These are phyloP conservation scores for Orestias chungarensis DNA, from an alignment of 2,797 vertebrate genomes.

Conservation along the genomic window DNA sequence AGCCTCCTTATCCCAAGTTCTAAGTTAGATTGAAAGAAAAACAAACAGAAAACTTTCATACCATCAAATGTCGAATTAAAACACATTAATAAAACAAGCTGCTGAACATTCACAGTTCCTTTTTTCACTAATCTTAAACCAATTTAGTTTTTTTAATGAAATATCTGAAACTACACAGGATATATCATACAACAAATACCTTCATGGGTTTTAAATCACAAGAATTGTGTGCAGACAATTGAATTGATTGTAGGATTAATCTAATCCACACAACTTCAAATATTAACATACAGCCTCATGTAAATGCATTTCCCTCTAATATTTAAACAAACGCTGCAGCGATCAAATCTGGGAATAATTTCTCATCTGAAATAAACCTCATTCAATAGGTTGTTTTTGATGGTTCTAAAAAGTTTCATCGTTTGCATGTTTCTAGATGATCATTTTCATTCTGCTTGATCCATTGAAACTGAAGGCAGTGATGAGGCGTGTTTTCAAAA, in stretches of 20 bases:
- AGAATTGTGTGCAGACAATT: neutral
- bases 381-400: neutral
- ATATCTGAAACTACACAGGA: neutral
- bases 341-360: neutral
- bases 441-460: neutral
- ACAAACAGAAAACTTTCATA: neutral
- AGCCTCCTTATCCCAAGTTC: neutral
- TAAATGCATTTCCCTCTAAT: neutral
- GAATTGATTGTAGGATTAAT: neutral
- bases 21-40: neutral
- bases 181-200: neutral
- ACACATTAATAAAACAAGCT: neutral
- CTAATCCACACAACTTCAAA: neutral
- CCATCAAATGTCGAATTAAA: neutral
- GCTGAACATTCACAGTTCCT: neutral
- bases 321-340: neutral
- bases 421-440: neutral
- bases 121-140: neutral
- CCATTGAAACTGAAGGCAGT: neutral
- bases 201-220: neutral
- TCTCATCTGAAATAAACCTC: neutral
- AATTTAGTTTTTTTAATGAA: neutral
- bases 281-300: neutral
- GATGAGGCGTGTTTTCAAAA: neutral
- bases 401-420: neutral